Conservation (phyloP, 2,888 invertebrate species). For the Zygaena filipendulae region DNA sequence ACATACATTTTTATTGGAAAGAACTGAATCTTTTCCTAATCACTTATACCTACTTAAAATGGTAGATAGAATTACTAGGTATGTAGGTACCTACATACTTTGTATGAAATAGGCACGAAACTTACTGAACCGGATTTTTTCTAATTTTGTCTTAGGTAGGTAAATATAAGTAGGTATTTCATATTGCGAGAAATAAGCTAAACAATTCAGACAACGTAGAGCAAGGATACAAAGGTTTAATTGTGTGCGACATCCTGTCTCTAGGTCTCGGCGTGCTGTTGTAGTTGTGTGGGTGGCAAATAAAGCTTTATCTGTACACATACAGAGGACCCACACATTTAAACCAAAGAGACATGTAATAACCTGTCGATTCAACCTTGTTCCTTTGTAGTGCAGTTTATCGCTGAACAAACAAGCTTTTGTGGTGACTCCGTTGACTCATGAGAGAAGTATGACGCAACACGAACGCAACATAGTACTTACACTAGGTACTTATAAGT, state of each 20-base stretch:
- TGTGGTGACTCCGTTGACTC: constrained; percentile 38
- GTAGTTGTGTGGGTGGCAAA: constrained; percentile 18
- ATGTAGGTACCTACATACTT: too few relatives aligned
- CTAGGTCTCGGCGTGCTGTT: constrained; percentile 9
- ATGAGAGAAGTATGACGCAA: constrained; percentile 21
- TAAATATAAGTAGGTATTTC: too few relatives aligned
- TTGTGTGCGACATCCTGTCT: constrained; percentile 28
- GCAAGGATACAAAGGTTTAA: constrained; percentile 1
- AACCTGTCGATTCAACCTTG: constrained; percentile 54
- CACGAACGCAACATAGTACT: not conserved
- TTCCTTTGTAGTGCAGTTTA: constrained; percentile 47
- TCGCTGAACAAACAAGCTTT: constrained; percentile 43
- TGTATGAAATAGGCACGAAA: too few relatives aligned
- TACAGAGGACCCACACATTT: constrained; percentile 24
- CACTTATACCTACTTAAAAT: too few relatives aligned
- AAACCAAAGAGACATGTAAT: constrained; percentile 36
- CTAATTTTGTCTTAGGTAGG: too few relatives aligned
- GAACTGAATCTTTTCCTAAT: too few relatives aligned
- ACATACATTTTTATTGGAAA: too few relatives aligned
- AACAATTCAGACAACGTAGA: constrained; percentile 22
- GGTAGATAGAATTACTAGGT: too few relatives aligned
- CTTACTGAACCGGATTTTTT: too few relatives aligned
- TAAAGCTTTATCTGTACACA: constrained; percentile 1
- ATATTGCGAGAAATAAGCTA: not conserved
- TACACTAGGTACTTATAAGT: too few relatives aligned